Conservation (phyloP, 92 coral and sea anemone species). For the Palythoa grandis region DNA sequence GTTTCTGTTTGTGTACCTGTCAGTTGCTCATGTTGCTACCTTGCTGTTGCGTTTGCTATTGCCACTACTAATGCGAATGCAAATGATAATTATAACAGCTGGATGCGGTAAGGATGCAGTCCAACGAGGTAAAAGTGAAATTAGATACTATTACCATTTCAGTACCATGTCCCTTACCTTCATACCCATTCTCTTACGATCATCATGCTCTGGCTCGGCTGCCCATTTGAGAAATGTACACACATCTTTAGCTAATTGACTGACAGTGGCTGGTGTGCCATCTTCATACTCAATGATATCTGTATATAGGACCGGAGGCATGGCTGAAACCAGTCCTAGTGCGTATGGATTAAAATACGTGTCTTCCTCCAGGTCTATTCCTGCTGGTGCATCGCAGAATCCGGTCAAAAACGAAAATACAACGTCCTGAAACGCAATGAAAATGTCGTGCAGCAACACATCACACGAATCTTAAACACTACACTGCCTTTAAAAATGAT, state of each 20-base stretch:
- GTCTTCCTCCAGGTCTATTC: background rate
- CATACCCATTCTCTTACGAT: conserved; percentile 98
- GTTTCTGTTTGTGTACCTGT: no score
- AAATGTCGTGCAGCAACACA: background rate
- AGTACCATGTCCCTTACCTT: conserved; percentile 84
- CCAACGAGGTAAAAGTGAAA: no score
- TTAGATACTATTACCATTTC: no score
- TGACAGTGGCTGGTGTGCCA: conserved; percentile 95
- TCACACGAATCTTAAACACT: no score
- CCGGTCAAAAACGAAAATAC: background rate
- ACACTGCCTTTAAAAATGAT: no score
- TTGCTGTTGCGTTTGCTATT: no score
- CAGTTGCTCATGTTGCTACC: no score
- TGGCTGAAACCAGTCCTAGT: conserved; percentile 46
- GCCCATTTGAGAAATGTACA: conserved; percentile 95
- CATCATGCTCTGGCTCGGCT: conserved; percentile 98
- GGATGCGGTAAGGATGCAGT: no score
- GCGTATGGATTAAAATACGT: background rate
- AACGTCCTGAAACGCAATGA: background rate
- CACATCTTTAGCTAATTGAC: conserved; percentile 97
- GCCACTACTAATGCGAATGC: no score
- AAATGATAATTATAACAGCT: no score
- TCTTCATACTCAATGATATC: conserved; percentile 96
- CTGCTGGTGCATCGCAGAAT: background rate
- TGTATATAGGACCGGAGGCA: conserved; percentile 95